These are phyloP conservation scores for Rhadina sibilatrix DNA, from an alignment of 2,113 vertebrate genomes.

Conservation along the genomic window DNA sequence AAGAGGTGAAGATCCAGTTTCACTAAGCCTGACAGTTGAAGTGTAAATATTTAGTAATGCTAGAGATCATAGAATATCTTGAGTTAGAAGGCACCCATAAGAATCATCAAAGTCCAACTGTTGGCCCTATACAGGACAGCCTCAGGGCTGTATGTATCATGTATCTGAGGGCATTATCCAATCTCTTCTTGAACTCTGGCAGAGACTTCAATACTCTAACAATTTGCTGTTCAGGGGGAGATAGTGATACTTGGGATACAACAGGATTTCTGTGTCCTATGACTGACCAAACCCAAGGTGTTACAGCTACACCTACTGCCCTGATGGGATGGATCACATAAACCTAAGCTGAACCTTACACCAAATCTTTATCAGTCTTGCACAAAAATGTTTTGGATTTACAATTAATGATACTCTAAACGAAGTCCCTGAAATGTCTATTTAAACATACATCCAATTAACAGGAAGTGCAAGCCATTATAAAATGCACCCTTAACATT, in stretches of 20 bases:
- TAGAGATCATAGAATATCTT: not conserved
- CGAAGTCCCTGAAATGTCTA: not conserved
- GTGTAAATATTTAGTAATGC: not conserved
- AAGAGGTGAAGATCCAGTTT: not conserved
- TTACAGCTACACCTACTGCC: not conserved
- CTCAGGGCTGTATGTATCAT: not conserved
- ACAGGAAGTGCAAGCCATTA: not conserved
- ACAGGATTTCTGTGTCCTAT: not conserved
- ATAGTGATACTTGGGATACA: not conserved
- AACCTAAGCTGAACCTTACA: not conserved
- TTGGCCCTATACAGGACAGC: not conserved
- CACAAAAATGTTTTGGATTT: not conserved
- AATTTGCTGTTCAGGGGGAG: not conserved
- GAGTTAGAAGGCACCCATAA: not conserved
- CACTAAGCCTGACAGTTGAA: not conserved
- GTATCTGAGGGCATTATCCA: not conserved
- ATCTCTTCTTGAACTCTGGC: not conserved
- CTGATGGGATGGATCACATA: not conserved
- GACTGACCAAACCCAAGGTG: not conserved
- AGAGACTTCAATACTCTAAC: not conserved
- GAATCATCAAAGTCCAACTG: not conserved
- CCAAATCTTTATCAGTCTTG: accelerated
- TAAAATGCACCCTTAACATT: not conserved
- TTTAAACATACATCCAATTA: not conserved
- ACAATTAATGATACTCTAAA: not conserved